A percentile compares a stretch with the other conserved stretches of the same genome.
Evolutionary conservation across 2,113 vertebrate species (phyloP).

Genomic region (Hippocampus comes): DNA sequence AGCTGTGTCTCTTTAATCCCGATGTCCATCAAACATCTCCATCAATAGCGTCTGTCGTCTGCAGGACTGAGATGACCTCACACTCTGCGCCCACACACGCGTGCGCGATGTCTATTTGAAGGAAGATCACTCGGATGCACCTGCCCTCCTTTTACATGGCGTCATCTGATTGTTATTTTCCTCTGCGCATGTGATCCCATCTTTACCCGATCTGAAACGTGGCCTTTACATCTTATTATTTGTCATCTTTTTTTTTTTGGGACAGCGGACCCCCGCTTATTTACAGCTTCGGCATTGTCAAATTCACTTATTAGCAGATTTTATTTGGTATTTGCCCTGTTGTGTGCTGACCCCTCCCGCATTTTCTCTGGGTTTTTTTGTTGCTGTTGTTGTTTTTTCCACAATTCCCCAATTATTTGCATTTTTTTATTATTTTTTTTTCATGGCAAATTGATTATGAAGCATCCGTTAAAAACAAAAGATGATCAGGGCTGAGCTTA

Average conservation of each 20-base stretch:
- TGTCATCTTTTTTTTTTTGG: neutral
- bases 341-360: too few relatives aligned
- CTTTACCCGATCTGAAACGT: neutral
- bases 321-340: too few relatives aligned
- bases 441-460: too few relatives aligned
- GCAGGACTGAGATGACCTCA: slow-evolving; percentile 1
- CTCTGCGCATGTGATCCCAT: neutral
- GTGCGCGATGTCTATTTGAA: neutral
- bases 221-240: neutral
- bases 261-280: neutral
- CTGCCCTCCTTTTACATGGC: neutral
- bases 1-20: slow-evolving; percentile 9
- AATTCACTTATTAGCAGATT: neutral
- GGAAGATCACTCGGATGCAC: neutral
- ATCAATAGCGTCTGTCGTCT: neutral
- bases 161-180: neutral
- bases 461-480: too few relatives aligned
- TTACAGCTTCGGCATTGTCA: neutral
- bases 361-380: too few relatives aligned
- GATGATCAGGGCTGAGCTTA: too few relatives aligned
- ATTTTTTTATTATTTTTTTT: too few relatives aligned
- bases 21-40: slow-evolving; percentile 2
- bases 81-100: neutral
- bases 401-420: too few relatives aligned
- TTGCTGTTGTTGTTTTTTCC: too few relatives aligned